Conservation (phyloP, 2,113 vertebrate genomes). For the Felis chaus region DNA sequence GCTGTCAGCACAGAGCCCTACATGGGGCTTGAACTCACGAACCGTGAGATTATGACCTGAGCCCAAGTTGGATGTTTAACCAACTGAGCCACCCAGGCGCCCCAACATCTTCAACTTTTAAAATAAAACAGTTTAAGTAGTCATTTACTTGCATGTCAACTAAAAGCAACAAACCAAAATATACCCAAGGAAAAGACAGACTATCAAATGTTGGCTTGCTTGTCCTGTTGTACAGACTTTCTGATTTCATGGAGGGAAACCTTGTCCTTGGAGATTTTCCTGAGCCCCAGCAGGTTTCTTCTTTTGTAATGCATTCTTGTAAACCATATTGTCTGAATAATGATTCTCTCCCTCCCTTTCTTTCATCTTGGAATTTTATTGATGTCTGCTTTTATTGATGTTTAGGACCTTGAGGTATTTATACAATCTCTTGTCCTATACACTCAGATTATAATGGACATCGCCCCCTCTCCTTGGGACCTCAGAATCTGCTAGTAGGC, state of each 20-base stretch:
- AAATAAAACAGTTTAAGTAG: not conserved
- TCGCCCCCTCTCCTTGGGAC: not conserved
- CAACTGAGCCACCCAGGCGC: too few species aligned
- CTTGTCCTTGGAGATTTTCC: not conserved
- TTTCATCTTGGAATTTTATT: not conserved
- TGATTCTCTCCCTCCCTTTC: not conserved
- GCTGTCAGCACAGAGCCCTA: too few species aligned
- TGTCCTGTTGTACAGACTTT: not conserved
- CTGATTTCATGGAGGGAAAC: not conserved
- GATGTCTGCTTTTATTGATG: not conserved
- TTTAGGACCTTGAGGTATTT: not conserved
- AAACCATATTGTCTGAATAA: not conserved
- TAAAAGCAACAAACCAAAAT: not conserved
- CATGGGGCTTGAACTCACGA: too few species aligned
- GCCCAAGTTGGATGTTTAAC: too few species aligned
- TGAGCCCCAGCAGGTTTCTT: not conserved
- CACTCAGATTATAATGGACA: not conserved
- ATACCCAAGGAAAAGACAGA: not conserved
- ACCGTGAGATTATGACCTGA: too few species aligned
- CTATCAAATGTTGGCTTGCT: accelerated
- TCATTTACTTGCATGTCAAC: not conserved
- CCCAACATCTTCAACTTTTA: not conserved
- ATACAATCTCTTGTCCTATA: not conserved
- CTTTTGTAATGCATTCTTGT: not conserved
- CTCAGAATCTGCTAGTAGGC: not conserved